These are phyloP conservation scores for Nesospiza acunhae DNA, from an alignment of 2,113 vertebrate species.

Conservation along the genomic window DNA sequence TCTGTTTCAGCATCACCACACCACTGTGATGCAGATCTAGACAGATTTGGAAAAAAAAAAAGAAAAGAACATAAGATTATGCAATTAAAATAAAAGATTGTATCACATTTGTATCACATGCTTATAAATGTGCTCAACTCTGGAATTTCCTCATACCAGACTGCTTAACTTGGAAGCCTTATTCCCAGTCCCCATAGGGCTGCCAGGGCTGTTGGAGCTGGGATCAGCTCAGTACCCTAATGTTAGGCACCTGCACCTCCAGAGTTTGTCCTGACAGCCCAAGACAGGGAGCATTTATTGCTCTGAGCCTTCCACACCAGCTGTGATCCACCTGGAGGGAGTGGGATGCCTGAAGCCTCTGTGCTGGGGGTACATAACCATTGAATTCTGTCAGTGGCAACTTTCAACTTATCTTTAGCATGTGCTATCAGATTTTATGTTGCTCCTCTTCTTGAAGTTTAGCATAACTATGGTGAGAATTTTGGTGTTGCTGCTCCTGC, in stretches of 20 bases:
- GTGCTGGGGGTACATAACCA: not conserved
- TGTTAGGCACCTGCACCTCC: not conserved
- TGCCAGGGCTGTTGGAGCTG: not conserved
- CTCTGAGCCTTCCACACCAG: not conserved
- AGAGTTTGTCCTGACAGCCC: not conserved
- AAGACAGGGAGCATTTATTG: not conserved
- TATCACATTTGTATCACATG: not conserved
- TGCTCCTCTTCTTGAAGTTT: not conserved
- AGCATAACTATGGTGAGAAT: not conserved
- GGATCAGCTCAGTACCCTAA: not conserved
- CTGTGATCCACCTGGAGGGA: not conserved
- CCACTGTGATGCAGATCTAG: not conserved
- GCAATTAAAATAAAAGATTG: not conserved
- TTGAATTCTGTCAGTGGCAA: not conserved
- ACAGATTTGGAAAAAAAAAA: not conserved
- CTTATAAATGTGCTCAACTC: not conserved
- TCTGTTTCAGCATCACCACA: not conserved
- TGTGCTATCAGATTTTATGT: not conserved
- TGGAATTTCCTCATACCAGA: not conserved
- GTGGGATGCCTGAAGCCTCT: not conserved
- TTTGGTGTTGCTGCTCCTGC: not conserved
- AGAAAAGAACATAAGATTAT: not conserved
- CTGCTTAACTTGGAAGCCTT: not conserved
- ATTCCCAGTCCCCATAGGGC: not conserved
- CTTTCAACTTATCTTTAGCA: not conserved